phyloP scores from a whole-genome alignment of 1,140 invertebrate species.

The Zaprionus taronus region DNA sequence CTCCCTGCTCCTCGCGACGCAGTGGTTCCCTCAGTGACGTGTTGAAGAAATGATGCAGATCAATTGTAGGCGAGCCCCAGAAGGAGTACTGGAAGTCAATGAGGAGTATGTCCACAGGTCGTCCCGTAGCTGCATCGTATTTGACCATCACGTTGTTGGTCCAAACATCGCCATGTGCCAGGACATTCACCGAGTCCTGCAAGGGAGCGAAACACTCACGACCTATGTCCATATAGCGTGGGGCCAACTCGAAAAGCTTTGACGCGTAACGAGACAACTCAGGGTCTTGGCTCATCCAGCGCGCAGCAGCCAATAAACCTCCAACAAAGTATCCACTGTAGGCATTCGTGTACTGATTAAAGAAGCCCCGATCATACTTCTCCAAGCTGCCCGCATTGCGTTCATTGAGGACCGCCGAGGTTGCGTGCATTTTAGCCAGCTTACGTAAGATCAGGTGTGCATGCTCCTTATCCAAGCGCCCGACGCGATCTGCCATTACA shows the following conservation, averaged over 20 bases:
- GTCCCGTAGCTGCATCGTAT: slow-evolving; percentile 84
- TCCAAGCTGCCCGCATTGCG: slow-evolving; percentile 57
- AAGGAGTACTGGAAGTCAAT: slow-evolving; percentile 83
- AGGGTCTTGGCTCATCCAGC: slow-evolving; percentile 63
- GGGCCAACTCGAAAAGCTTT: slow-evolving; percentile 69
- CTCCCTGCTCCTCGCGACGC: slow-evolving; percentile 58
- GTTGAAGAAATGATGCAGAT: slow-evolving; percentile 81
- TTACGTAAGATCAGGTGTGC: slow-evolving; percentile 85
- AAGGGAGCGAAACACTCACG: slow-evolving; percentile 68
- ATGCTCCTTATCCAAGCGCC: slow-evolving; percentile 86
- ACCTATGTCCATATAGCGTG: slow-evolving; percentile 77
- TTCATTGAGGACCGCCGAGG: slow-evolving; percentile 83
- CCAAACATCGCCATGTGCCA: slow-evolving; percentile 89
- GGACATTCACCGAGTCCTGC: slow-evolving; percentile 86
- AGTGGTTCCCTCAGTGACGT: slow-evolving; percentile 72
- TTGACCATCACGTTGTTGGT: slow-evolving; percentile 89
- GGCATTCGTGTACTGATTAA: slow-evolving; percentile 73
- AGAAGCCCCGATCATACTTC: slow-evolving; percentile 74
- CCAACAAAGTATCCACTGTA: slow-evolving; percentile 77
- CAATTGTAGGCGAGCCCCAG: slow-evolving; percentile 80
- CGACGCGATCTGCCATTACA: slow-evolving; percentile 85
- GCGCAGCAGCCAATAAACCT: slow-evolving; percentile 59
- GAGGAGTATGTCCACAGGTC: slow-evolving; percentile 85
- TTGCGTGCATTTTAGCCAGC: slow-evolving; percentile 86
- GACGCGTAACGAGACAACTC: slow-evolving; percentile 56